A percentile compares a stretch with the other conserved stretches of the same genome.
Conservation (phyloP, 2,113 vertebrate genomes). For the Melanerpes formicivorus region DNA sequence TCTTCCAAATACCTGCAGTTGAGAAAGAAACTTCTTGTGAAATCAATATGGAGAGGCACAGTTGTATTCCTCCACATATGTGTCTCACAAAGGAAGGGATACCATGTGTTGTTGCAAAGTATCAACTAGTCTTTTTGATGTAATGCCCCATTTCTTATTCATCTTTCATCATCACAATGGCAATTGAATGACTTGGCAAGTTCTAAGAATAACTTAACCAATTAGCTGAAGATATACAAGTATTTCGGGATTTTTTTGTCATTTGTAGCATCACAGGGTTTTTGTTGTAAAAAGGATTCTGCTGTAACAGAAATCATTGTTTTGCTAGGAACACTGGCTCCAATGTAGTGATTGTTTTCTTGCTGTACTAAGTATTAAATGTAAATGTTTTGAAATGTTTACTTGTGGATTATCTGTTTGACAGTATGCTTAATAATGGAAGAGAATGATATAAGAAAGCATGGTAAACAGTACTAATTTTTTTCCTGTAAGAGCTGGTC, state of each 20-base stretch:
- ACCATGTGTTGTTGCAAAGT: background rate
- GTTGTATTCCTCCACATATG: background rate
- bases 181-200: background rate
- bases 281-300: background rate
- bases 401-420: background rate
- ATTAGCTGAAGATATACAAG: background rate
- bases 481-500: background rate
- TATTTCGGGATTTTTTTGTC: background rate
- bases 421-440: constrained; percentile 1
- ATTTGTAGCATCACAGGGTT: background rate
- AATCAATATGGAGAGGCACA: background rate
- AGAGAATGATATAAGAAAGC: background rate
- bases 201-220: background rate
- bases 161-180: background rate
- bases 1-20: background rate
- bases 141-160: background rate
- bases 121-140: background rate
- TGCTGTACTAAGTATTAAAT: background rate
- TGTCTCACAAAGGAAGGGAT: background rate
- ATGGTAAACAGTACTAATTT: background rate
- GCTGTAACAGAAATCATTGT: background rate
- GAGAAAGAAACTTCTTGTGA: background rate
- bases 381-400: background rate
- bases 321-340: background rate
- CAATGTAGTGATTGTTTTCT: background rate